Evolutionary conservation across 2,888 invertebrate genomes (phyloP).

Genomic region (Hyposoter didymator): DNA sequence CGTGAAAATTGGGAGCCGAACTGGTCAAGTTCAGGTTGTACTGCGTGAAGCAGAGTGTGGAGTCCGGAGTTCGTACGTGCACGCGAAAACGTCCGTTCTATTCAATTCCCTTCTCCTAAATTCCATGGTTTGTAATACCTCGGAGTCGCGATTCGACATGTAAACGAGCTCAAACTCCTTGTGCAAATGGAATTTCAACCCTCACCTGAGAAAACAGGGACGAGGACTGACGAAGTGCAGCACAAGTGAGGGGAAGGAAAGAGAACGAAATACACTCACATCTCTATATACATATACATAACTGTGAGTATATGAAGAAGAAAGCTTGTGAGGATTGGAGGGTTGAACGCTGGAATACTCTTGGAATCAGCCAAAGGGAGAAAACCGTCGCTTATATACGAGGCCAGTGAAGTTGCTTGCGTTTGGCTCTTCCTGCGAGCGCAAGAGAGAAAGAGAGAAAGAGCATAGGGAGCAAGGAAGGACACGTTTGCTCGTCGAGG

Average conservation of each 20-base stretch:
- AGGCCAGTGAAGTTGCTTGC: background rate
- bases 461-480: constrained; percentile 5
- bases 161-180: constrained; percentile 76
- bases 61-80: background rate
- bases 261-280: background rate
- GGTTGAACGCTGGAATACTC: constrained; percentile 39
- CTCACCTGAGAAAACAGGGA: constrained; percentile 50
- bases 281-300: background rate
- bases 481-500: constrained; percentile 30
- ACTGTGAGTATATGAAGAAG: constrained; percentile 37
- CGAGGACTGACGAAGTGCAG: constrained; percentile 17
- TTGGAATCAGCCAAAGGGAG: constrained; percentile 37
- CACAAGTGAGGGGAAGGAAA: constrained; percentile 18
- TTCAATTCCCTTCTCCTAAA: constrained; percentile 52
- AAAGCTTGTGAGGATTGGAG: constrained; percentile 40
- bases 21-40: background rate
- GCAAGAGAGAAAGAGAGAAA: constrained; percentile 14
- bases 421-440: background rate
- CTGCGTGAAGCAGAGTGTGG: background rate
- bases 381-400: background rate
- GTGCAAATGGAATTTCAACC: constrained; percentile 74
- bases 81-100: constrained; percentile 24
- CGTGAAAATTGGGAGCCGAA: background rate
- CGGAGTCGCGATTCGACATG: constrained; percentile 71
- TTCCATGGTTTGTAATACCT: constrained; percentile 59